phyloP scores from a whole-genome alignment of 2,888 invertebrate species.

The Brachyptera risi region DNA sequence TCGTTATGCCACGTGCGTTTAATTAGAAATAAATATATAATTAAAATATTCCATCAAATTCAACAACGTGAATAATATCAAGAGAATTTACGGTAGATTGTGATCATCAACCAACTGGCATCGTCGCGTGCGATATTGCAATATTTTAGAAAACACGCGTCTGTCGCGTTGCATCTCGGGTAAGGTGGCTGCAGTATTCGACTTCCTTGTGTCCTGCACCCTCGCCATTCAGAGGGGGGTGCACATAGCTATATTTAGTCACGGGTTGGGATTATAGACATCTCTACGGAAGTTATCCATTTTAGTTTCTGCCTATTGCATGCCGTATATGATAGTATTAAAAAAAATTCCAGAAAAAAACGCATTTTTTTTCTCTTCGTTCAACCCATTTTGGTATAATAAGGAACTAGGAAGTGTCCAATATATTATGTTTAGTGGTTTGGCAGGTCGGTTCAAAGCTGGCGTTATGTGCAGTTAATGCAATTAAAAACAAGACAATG shows the following conservation, averaged over 20 bases:
- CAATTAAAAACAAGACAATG: not conserved
- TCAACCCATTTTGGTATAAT: too few relatives aligned
- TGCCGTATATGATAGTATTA: not conserved
- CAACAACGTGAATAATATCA: too few relatives aligned
- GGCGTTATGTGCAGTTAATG: constrained; percentile 3
- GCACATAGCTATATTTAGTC: not conserved
- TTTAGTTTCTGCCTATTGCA: not conserved
- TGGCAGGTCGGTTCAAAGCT: not conserved
- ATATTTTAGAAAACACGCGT: too few relatives aligned
- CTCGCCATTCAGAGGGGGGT: not conserved
- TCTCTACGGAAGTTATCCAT: not conserved
- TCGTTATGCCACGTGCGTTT: constrained; percentile 17
- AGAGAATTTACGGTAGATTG: not conserved
- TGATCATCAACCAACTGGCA: constrained; percentile 11
- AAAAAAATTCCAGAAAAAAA: too few relatives aligned
- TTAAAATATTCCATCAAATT: not conserved
- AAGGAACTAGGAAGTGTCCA: constrained; percentile 16
- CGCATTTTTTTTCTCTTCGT: too few relatives aligned
- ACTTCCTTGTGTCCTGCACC: not conserved
- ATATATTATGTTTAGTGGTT: constrained; percentile 17
- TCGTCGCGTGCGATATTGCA: constrained; percentile 4
- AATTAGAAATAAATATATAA: constrained; percentile 13
- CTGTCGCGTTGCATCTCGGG: too few relatives aligned
- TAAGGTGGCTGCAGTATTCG: not conserved
- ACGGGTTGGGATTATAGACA: not conserved